Conservation (phyloP, 2,888 invertebrate species). For the Embidobia sp. region DNA sequence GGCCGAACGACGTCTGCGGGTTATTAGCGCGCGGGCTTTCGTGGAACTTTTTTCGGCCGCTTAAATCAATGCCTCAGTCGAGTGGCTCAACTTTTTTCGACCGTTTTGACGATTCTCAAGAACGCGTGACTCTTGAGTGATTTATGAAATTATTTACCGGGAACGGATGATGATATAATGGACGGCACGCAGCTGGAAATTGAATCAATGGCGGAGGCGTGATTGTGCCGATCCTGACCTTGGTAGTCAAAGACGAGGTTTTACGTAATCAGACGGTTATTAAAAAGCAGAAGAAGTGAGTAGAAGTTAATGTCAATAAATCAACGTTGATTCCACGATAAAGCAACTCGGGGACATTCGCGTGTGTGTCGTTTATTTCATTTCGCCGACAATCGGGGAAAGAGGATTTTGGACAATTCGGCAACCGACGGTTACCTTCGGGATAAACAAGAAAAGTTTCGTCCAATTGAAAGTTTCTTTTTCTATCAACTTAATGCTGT, state of each 20-base stretch:
- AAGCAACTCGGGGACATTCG: not conserved
- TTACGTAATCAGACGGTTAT: conserved; percentile 22
- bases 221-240: conserved; percentile 36
- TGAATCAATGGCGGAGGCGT: conserved; percentile 40
- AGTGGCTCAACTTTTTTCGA: no score
- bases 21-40: conserved; percentile 45
- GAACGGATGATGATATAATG: conserved; percentile 49
- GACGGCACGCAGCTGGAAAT: conserved; percentile 54
- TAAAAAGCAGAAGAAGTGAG: conserved; percentile 23
- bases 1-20: no score
- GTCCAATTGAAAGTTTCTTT: no score
- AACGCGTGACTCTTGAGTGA: conserved; percentile 49
- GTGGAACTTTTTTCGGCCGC: conserved; percentile 19
- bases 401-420: no score
- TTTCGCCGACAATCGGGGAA: no score
- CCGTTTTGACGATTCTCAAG: conserved; percentile 40
- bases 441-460: no score
- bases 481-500: not conserved
- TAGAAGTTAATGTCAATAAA: conserved; percentile 21
- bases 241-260: conserved; percentile 26
- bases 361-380: not conserved
- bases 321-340: conserved; percentile 3
- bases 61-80: conserved; percentile 32
- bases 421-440: no score
- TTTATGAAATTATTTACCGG: conserved; percentile 56